Conservation (phyloP, 2,113 vertebrate species). For the Melospiza melodia region DNA sequence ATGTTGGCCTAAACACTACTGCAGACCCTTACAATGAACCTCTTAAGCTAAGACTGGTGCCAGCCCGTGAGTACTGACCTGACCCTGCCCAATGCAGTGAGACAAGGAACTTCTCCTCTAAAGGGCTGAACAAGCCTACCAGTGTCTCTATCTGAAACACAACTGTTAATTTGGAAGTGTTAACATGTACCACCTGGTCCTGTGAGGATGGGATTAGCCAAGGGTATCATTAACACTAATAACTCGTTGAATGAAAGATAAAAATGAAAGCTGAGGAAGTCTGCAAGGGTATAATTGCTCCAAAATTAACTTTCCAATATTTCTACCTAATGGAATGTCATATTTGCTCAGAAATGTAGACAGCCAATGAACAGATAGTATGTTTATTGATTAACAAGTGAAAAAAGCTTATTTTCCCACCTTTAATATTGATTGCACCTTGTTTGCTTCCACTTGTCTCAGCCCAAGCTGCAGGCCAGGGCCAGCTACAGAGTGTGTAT, state of each 20-base stretch:
- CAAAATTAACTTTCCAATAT: slow-evolving; percentile 41
- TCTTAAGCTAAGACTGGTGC: not conserved
- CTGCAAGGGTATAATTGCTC: not conserved
- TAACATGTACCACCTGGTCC: slow-evolving; percentile 26
- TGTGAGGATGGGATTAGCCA: slow-evolving; percentile 29
- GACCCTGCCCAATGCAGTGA: not conserved
- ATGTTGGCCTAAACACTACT: not conserved
- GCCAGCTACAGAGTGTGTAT: not conserved
- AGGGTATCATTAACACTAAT: slow-evolving; percentile 23
- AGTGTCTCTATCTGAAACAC: not conserved
- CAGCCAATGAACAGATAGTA: not conserved
- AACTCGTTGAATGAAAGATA: slow-evolving; percentile 32
- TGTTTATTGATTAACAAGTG: not conserved
- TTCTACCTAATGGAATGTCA: not conserved
- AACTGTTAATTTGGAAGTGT: slow-evolving; percentile 40
- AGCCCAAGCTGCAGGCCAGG: not conserved
- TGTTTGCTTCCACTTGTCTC: not conserved
- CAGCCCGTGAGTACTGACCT: accelerated
- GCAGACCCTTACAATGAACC: not conserved
- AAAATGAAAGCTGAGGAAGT: slow-evolving; percentile 36
- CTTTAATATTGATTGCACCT: not conserved
- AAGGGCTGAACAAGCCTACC: not conserved
- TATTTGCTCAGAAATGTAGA: not conserved
- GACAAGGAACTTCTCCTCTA: not conserved
- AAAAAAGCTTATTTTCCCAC: not conserved